Evolutionary conservation across 2,113 vertebrate genomes (phyloP).

Genomic region (Capreolus pygargus): DNA sequence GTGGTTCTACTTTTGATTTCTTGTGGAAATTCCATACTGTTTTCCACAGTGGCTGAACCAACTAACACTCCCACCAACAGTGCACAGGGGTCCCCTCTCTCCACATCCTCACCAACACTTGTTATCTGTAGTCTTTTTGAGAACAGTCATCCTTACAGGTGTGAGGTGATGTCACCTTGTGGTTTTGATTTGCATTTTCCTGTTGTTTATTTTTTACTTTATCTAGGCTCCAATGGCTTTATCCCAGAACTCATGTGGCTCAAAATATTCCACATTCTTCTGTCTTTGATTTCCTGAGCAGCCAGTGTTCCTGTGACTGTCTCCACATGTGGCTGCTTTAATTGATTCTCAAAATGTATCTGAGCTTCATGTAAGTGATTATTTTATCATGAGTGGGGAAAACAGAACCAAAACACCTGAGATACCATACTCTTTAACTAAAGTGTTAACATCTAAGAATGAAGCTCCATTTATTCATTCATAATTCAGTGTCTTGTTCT

Average conservation of each 20-base stretch:
- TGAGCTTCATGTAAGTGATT: neutral
- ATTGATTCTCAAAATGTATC: neutral
- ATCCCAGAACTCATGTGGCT: fast-evolving
- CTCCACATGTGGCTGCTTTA: neutral
- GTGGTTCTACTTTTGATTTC: neutral
- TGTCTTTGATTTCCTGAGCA: neutral
- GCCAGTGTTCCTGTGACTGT: fast-evolving
- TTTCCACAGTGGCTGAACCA: neutral
- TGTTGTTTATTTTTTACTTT: neutral
- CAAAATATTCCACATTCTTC: neutral
- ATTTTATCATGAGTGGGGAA: neutral
- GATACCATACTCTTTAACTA: neutral
- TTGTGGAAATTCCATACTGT: too few species aligned
- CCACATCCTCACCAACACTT: neutral
- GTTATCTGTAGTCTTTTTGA: neutral
- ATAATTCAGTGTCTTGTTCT: neutral
- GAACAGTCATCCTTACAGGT: neutral
- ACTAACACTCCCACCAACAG: neutral
- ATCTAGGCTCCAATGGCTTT: neutral
- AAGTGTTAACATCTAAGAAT: neutral
- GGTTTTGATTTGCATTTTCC: neutral
- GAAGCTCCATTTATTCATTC: neutral
- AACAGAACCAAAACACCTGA: neutral
- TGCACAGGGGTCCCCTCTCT: too few species aligned
- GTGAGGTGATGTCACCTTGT: neutral